Conservation (phyloP, 2,888 invertebrate genomes). For the Dichetophora obliterata region DNA sequence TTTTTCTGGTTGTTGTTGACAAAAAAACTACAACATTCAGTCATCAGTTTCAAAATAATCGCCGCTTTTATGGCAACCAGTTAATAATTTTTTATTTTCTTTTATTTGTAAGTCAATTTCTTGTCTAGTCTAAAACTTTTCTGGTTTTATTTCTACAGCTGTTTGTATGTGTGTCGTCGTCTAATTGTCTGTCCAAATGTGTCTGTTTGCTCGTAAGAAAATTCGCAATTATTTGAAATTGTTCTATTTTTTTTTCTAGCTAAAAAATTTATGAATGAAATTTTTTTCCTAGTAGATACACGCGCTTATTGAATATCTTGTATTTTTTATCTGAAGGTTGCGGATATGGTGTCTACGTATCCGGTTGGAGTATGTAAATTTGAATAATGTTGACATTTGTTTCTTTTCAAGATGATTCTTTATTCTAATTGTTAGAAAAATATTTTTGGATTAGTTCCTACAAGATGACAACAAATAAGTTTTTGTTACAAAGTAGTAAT, state of each 20-base stretch:
- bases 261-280: neutral
- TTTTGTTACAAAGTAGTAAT: no score
- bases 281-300: neutral
- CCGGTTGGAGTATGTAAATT: neutral
- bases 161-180: neutral
- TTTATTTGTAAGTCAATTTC: slow-evolving; percentile 2
- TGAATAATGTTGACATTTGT: no score
- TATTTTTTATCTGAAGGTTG: no score
- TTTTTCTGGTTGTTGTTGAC: neutral
- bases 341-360: neutral
- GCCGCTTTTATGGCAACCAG: slow-evolving; percentile 32
- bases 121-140: neutral
- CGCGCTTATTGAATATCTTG: neutral
- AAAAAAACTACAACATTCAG: neutral
- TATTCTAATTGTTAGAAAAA: no score
- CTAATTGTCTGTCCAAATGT: neutral
- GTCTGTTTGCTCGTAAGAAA: neutral
- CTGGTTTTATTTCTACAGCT: neutral
- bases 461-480: no score
- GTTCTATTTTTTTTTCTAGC: neutral
- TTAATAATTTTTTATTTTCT: neutral
- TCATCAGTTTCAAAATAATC: slow-evolving; percentile 15
- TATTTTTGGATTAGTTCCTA: no score
- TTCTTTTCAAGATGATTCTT: no score
- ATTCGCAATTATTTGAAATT: neutral